These are phyloP conservation scores for Cecidostiba fungosa DNA, from an alignment of 2,888 invertebrate species.

Conservation along the genomic window DNA sequence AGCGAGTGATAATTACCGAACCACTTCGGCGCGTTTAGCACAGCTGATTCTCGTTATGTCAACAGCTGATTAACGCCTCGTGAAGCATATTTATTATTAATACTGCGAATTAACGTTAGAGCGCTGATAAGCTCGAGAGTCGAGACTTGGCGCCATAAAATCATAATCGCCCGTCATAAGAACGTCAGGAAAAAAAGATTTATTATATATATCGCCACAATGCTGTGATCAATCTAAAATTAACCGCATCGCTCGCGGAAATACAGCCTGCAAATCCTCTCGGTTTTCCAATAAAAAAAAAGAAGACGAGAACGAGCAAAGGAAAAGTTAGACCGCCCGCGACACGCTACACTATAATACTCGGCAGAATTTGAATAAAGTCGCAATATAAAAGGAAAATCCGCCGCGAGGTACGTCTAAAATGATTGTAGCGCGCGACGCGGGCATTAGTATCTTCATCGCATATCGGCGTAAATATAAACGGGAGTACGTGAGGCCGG, in stretches of 20 bases:
- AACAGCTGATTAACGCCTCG: slow-evolving; percentile 48
- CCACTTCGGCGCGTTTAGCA: slow-evolving; percentile 47
- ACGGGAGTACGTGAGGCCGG: slow-evolving; percentile 29
- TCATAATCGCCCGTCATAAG: neutral
- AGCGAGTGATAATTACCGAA: slow-evolving; percentile 28
- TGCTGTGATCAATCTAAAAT: neutral
- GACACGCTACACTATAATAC: neutral
- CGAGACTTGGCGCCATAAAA: slow-evolving; percentile 30
- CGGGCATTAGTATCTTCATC: slow-evolving; percentile 46
- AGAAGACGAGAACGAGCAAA: neutral
- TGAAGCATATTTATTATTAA: slow-evolving; percentile 60
- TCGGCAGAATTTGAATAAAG: slow-evolving; percentile 38
- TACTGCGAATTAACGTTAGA: slow-evolving; percentile 56
- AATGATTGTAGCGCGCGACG: slow-evolving; percentile 11
- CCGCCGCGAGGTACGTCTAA: neutral
- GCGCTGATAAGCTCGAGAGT: neutral
- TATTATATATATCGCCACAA: neutral
- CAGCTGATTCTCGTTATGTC: slow-evolving; percentile 31
- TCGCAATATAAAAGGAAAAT: neutral
- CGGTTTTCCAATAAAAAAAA: slow-evolving; percentile 4
- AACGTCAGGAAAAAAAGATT: neutral
- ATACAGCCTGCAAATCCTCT: slow-evolving; percentile 17
- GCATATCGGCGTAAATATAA: slow-evolving; percentile 27
- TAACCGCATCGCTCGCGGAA: slow-evolving; percentile 6
- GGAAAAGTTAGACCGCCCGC: neutral